Evolutionary conservation across 1,140 invertebrate genomes (phyloP).

Genomic region (Drosophila eugracilis): DNA sequence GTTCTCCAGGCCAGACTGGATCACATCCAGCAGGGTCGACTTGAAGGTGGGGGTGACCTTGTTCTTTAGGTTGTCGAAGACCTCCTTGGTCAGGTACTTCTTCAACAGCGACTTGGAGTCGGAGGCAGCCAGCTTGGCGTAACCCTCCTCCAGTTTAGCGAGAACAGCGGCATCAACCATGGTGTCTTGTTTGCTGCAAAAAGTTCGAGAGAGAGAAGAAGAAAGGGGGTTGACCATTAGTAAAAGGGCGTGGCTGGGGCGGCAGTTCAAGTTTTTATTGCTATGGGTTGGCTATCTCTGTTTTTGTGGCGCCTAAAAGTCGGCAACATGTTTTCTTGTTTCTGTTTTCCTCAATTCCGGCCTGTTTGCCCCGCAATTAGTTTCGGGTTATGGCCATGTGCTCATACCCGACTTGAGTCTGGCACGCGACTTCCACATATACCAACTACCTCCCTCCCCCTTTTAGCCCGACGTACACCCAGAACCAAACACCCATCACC

Average conservation of each 20-base stretch:
- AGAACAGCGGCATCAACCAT: constrained; percentile 95
- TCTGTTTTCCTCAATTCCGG: constrained; percentile 23
- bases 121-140: constrained; percentile 93
- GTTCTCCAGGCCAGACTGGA: constrained; percentile 96
- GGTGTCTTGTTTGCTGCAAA: constrained; percentile 88
- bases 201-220: constrained; percentile 7
- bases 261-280: constrained; percentile 27
- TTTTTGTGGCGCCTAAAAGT: constrained; percentile 71
- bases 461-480: not conserved
- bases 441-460: not conserved
- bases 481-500: constrained; percentile 15
- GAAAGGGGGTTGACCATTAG: constrained; percentile 35
- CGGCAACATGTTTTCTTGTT: constrained; percentile 37
- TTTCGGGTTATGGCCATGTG: constrained; percentile 60
- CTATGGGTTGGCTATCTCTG: constrained; percentile 8
- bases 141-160: constrained; percentile 96
- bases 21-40: constrained; percentile 95
- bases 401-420: constrained; percentile 26
- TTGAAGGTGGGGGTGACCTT: constrained; percentile 95
- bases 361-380: constrained; percentile 54
- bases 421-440: constrained; percentile 39
- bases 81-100: constrained; percentile 95
- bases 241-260: constrained; percentile 43
- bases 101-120: constrained; percentile 98
- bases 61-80: constrained; percentile 95